phyloP scores from a whole-genome alignment of 1,140 invertebrate species.

The Diprion similis region DNA sequence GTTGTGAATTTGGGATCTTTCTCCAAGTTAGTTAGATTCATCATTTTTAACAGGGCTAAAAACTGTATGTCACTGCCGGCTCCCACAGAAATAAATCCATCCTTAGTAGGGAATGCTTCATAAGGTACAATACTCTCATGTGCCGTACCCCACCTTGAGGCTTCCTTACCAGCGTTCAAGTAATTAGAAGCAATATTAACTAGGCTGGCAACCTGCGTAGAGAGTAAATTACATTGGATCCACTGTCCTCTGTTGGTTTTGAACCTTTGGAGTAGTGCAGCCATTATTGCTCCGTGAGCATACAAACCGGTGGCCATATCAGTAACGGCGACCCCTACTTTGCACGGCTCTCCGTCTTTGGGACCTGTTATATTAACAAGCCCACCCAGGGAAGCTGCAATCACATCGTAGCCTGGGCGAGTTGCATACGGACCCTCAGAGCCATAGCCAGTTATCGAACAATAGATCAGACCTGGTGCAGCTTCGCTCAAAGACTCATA shows the following conservation, averaged over 20 bases:
- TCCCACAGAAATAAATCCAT: constrained; percentile 86
- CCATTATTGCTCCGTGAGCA: constrained; percentile 94
- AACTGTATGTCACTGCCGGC: constrained; percentile 85
- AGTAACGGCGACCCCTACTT: constrained; percentile 92
- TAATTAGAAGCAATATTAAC: constrained; percentile 93
- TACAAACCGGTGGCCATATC: constrained; percentile 93
- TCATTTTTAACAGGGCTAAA: constrained; percentile 68
- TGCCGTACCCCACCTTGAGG: constrained; percentile 83
- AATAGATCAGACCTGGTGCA: constrained; percentile 88
- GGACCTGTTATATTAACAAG: constrained; percentile 88
- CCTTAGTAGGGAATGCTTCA: constrained; percentile 82
- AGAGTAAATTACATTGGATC: constrained; percentile 93
- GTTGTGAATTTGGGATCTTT: constrained; percentile 71
- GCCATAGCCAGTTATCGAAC: constrained; percentile 94
- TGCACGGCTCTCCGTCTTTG: constrained; percentile 85
- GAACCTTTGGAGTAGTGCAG: constrained; percentile 81
- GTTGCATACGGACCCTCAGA: constrained; percentile 82
- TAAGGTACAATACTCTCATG: constrained; percentile 97
- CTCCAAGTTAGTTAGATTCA: constrained; percentile 70
- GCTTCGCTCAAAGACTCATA: constrained; percentile 77
- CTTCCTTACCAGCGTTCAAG: constrained; percentile 84
- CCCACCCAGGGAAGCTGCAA: constrained; percentile 91
- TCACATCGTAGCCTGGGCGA: constrained; percentile 94
- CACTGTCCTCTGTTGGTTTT: constrained; percentile 87
- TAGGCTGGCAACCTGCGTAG: constrained; percentile 88